These are phyloP conservation scores for Megamerina dolium DNA, from an alignment of 2,888 invertebrate species.

Conservation along the genomic window DNA sequence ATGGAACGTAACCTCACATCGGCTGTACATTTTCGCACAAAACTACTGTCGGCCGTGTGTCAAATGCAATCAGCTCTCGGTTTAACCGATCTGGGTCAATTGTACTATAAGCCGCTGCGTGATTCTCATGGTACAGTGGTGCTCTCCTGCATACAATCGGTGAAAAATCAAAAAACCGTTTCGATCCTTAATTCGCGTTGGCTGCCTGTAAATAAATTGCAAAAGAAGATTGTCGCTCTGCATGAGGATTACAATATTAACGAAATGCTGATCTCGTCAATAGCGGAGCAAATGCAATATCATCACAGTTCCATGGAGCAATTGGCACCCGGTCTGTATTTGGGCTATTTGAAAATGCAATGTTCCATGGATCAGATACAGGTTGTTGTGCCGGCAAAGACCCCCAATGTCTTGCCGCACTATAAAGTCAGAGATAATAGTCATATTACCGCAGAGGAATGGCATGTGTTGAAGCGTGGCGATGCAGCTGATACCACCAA, in stretches of 20 bases:
- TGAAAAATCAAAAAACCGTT: conserved; percentile 66
- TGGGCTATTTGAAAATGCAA: conserved; percentile 94
- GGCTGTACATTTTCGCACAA: conserved; percentile 85
- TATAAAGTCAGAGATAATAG: conserved; percentile 90
- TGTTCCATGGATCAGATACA: conserved; percentile 92
- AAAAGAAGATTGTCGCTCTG: conserved; percentile 68
- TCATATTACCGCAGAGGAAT: conserved; percentile 94
- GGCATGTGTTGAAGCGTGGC: conserved; percentile 77
- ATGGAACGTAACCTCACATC: conserved; percentile 92
- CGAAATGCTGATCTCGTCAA: conserved; percentile 79
- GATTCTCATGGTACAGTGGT: conserved; percentile 89
- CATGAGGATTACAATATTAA: conserved; percentile 71
- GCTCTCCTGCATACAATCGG: conserved; percentile 74
- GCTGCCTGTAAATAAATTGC: conserved; percentile 80
- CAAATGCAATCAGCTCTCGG: conserved; percentile 90
- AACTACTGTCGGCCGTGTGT: conserved; percentile 84
- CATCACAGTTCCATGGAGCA: conserved; percentile 70
- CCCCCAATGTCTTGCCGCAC: conserved; percentile 92
- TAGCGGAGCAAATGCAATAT: conserved; percentile 69
- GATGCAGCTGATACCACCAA: conserved; percentile 9
- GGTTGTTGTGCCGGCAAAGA: conserved; percentile 84
- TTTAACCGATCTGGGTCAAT: conserved; percentile 88
- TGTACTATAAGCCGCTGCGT: conserved; percentile 84
- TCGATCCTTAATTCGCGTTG: conserved; percentile 89
- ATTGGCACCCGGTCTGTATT: conserved; percentile 80